A percentile compares a stretch with the other conserved stretches of the same genome.
Evolutionary conservation across 2,888 invertebrate species (phyloP).

Genomic region (Aproaerema taeniolella): DNA sequence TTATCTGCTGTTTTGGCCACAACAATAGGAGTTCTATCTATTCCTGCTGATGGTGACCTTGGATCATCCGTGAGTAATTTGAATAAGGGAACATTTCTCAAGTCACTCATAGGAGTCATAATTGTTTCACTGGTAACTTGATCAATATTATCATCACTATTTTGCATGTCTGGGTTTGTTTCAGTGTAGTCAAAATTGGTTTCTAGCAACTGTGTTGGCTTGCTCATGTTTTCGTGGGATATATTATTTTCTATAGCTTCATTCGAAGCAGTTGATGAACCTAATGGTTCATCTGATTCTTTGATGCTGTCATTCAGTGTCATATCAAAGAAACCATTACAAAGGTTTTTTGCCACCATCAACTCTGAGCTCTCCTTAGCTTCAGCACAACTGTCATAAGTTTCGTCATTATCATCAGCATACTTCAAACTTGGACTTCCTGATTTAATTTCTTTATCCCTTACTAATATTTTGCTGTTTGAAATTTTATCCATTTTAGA

Average conservation of each 20-base stretch:
- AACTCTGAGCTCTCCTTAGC: constrained; percentile 43
- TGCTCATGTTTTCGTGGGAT: constrained; percentile 39
- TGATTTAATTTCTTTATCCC: constrained; percentile 22
- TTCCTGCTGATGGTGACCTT: constrained; percentile 64
- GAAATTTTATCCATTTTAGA: constrained; percentile 34
- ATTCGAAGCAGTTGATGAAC: constrained; percentile 61
- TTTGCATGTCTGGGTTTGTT: constrained; percentile 27
- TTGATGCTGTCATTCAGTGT: constrained; percentile 55
- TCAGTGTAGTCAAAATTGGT: constrained; percentile 80
- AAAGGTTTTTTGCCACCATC: constrained; percentile 58
- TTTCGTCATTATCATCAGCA: constrained; percentile 33
- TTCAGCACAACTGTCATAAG: constrained; percentile 40
- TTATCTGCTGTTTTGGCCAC: constrained; percentile 42
- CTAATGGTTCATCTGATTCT: constrained; percentile 50
- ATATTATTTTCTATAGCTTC: constrained; percentile 55
- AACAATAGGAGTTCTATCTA: constrained; percentile 70
- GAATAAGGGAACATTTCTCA: constrained; percentile 35
- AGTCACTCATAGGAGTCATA: too few relatives aligned
- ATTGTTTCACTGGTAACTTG: constrained; percentile 13
- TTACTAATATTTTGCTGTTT: constrained; percentile 31
- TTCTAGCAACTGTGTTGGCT: constrained; percentile 70
- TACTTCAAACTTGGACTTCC: constrained; percentile 43
- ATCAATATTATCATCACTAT: constrained; percentile 16
- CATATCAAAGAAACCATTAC: constrained; percentile 51
- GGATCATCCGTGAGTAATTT: constrained; percentile 60